Base-by-base conservation (phyloP, 2,888 invertebrate genomes). In the Pollenia labialis region DNA sequence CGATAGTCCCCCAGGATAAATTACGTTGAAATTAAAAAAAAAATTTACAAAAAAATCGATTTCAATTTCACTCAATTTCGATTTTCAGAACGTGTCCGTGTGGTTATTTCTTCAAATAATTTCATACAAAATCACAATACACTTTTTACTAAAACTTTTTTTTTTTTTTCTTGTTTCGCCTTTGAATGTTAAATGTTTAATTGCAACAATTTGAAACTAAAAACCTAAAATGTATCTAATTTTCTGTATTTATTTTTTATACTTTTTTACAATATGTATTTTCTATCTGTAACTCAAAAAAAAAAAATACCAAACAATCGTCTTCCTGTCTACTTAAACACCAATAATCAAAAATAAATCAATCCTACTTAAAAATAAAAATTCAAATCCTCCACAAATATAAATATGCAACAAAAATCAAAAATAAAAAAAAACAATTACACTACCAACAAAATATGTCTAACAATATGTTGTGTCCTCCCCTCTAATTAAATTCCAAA, bases 181-280 rank as follows among this genome's bases (percentile, higher is more conserved):
- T 81, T 32, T 81, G 8, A 52, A 58, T 69, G 76, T 69, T 82
- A 46, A 75, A 69, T 62, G 71, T 71, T 80, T 44, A 80, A 60
- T 23, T 68, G 81, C 58, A 76, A 69, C 23, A 77, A 66, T 46
- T 3, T 52, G 58, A 58, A 46, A 40, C 14, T 48, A 72, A 32
- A 32, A 32, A 32, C 16, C 66, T 71, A 48, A 80, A 74, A 56
- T 91, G 92, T 91, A 90, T 90, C 92, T 91, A 92, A 92, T 91
- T 89, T 90, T 90, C 89, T 90, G 90, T 92, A 90, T 91, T 90
- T 91, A 72, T 85, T 87, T 87, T 91, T 89, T 90, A 90, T 90
- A 90, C 89, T 91, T 90, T 90, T 87, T 90, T 90, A 77, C 76
- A 88, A 90, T 89, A 64, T 60, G 46, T 72, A 81, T 58, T 76